Evolutionary conservation across 2,113 vertebrate genomes (phyloP), one percentile per base, ranked within the genome.

Genomic region (Xerus inauris): DNA sequence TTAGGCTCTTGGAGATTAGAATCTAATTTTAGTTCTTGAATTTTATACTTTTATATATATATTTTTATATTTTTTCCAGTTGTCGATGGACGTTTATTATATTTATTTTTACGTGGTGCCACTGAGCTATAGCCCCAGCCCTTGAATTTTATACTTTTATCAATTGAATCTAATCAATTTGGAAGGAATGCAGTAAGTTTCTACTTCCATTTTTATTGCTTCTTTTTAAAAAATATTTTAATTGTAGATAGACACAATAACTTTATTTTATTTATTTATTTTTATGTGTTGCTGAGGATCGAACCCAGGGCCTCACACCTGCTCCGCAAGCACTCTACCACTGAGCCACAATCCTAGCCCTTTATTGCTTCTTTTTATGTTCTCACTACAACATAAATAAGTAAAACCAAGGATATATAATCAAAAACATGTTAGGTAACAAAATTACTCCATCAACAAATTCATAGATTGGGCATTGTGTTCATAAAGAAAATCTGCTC

Each of bases 371-470:
- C 59, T 88, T 88, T 87, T 94, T 90, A 38, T 67, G 28, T 75
- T 86, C 57, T 57, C 24, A 8, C 10, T 84, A 45, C 65, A 87
- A 49, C 32, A 92, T 76, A 81, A 91, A 83, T 72, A 87, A 92
- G 6, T 24, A 45, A 83, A 86, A 42, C 26, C 20, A 54, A 72
- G 45, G 30, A 57, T 54, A 73, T 4, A 79, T 40, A 96, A 83
- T 24, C 26, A 86, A 96, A 95, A 64, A 49, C 14, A 76, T 62
- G 1, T 75, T 84, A 14, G 92, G 40, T 65, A 89, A 79, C 77
- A 42, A 87, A 94, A 97, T 71, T 69, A 6, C 4, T 75, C 38
- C 32, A 80, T 28, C 84, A 90, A 73, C 45, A 95, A 89, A 94
- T 85, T 97, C 57, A 87, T 59, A 91, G 47, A 67, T 51, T 3